phyloP scores from a whole-genome alignment of 2,113 vertebrate genomes.

The Podiceps cristatus region DNA sequence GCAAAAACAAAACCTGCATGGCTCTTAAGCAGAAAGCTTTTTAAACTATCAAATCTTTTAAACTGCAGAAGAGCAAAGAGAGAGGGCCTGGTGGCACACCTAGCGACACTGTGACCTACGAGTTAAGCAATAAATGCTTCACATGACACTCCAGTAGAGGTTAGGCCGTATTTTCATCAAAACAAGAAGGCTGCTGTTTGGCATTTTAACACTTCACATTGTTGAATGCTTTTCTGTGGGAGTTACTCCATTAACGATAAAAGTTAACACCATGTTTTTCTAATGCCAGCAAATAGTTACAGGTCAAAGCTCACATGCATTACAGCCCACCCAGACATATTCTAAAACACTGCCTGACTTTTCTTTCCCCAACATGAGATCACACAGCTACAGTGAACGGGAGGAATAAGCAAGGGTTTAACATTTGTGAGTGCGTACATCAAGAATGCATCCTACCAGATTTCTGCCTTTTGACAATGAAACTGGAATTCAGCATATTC shows the following conservation, averaged over 20 bases:
- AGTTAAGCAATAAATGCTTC: background rate
- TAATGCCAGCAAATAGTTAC: constrained; percentile 42
- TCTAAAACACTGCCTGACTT: constrained; percentile 17
- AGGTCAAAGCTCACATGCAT: constrained; percentile 47
- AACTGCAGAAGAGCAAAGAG: background rate
- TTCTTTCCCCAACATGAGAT: background rate
- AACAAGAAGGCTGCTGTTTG: background rate
- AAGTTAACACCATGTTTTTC: background rate
- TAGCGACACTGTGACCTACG: background rate
- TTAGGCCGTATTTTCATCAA: background rate
- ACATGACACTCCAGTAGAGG: background rate
- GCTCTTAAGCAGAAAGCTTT: background rate
- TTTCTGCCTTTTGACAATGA: background rate
- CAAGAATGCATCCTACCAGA: constrained; percentile 45
- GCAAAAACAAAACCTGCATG: background rate
- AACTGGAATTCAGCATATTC: constrained; percentile 6
- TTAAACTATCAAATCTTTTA: background rate
- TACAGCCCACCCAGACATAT: constrained; percentile 25
- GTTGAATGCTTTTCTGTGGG: background rate
- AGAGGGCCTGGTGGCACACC: background rate
- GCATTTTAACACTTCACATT: constrained; percentile 2
- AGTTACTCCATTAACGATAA: background rate
- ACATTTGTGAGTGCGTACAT: background rate
- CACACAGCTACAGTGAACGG: background rate
- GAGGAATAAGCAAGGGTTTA: constrained; percentile 2